Percentiles rank a stretch among this genome's conserved stretches.
Evolutionary conservation across 2,113 vertebrate species (phyloP).

Genomic region (Trematocara nigrifrons): DNA sequence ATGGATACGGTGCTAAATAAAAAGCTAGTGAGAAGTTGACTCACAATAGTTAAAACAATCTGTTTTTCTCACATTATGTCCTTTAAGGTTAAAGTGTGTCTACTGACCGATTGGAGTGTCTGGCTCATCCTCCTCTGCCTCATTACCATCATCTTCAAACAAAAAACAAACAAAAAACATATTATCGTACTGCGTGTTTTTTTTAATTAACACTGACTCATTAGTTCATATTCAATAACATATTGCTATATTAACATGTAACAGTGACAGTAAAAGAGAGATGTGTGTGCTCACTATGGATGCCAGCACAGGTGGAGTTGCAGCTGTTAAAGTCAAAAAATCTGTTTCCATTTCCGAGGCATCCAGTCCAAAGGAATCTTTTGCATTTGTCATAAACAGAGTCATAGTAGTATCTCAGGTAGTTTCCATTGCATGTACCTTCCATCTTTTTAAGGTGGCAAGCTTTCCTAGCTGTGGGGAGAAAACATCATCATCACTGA

Average conservation of each 20-base stretch:
- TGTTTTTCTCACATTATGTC: background rate
- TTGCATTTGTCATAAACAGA: conserved; percentile 40
- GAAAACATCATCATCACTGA: background rate
- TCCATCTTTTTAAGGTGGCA: conserved; percentile 19
- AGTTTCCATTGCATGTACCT: conserved; percentile 16
- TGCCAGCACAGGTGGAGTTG: conserved; percentile 62
- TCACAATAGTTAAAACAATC: background rate
- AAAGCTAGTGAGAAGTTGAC: background rate
- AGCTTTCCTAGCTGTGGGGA: conserved; percentile 18
- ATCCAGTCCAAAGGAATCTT: conserved; percentile 56
- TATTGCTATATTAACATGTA: background rate
- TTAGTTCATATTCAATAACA: background rate
- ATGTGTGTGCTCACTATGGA: conserved; percentile 40
- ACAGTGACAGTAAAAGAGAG: background rate
- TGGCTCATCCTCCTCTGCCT: conserved; percentile 25
- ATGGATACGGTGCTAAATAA: background rate
- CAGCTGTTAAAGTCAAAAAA: conserved; percentile 17
- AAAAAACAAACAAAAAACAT: background rate
- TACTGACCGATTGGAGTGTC: conserved; percentile 68
- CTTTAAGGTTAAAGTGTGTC: background rate
- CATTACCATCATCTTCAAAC: conserved; percentile 35
- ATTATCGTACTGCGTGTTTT: background rate
- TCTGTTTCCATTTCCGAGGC: conserved; percentile 69
- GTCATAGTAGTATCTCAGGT: conserved; percentile 56
- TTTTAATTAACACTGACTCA: background rate